A percentile compares a stretch with the other conserved stretches of the same genome.
Evolutionary conservation across 2,888 invertebrate species (phyloP).

Genomic region (Drosophila eohydei): DNA sequence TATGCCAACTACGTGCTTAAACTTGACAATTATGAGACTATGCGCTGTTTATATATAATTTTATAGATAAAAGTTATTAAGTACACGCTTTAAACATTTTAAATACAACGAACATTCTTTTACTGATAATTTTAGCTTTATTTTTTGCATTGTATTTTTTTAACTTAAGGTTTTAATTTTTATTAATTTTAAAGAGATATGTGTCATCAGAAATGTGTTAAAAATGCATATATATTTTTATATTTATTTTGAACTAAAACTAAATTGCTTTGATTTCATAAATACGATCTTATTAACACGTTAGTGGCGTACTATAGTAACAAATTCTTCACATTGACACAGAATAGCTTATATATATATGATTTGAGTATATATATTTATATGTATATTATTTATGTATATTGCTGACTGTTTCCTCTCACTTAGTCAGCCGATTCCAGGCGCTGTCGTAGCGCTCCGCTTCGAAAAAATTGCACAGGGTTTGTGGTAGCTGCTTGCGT

Average conservation of each 20-base stretch:
- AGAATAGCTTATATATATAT: slow-evolving; percentile 50
- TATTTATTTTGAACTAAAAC: not conserved
- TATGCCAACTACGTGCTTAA: slow-evolving; percentile 15
- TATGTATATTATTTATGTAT: not conserved
- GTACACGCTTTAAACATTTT: not conserved
- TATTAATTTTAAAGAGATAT: not conserved
- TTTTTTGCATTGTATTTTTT: not conserved
- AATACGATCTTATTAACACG: slow-evolving; percentile 1
- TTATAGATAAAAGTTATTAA: not conserved
- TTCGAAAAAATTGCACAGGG: slow-evolving; percentile 72
- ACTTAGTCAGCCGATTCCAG: slow-evolving; percentile 74
- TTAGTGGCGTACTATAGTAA: not conserved
- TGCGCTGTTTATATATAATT: not conserved
- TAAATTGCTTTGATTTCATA: not conserved
- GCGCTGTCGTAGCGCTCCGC: slow-evolving; percentile 75
- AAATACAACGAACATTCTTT: not conserved
- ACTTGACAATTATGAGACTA: slow-evolving; percentile 11
- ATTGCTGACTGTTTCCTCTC: slow-evolving; percentile 26
- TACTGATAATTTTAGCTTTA: not conserved
- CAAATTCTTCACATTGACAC: slow-evolving; percentile 37
- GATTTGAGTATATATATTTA: not conserved
- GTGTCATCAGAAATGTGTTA: not conserved
- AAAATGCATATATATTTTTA: not conserved
- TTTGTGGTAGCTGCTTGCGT: slow-evolving; percentile 58
- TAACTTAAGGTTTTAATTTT: not conserved